These are phyloP conservation scores for Listronotus oregonensis DNA, from an alignment of 1,140 invertebrate genomes.

Conservation along the genomic window DNA sequence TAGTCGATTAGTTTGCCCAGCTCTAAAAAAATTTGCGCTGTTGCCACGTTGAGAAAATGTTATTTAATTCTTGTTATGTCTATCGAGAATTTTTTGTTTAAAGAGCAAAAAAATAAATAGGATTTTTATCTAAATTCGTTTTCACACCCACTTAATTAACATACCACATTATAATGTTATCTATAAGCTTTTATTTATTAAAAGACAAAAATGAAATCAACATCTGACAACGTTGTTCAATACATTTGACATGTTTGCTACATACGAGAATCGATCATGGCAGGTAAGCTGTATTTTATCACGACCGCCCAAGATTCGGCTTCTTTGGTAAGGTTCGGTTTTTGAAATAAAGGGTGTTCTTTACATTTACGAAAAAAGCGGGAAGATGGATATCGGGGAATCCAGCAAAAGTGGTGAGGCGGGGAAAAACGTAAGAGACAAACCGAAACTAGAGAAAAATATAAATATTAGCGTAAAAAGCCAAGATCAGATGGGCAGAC, in stretches of 20 bases:
- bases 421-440: neutral
- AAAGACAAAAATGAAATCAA: too few relatives aligned
- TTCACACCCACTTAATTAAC: too few relatives aligned
- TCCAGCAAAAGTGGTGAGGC: neutral
- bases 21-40: too few relatives aligned
- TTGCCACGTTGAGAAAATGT: too few relatives aligned
- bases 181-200: too few relatives aligned
- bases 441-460: neutral
- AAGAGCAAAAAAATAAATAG: too few relatives aligned
- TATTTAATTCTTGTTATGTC: too few relatives aligned
- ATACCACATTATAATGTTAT: too few relatives aligned
- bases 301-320: neutral
- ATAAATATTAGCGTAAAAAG: too few relatives aligned
- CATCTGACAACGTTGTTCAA: neutral
- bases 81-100: too few relatives aligned
- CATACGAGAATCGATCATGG: constrained; percentile 8
- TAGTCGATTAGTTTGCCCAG: too few relatives aligned
- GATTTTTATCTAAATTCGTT: too few relatives aligned
- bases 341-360: constrained; percentile 1
- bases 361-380: constrained; percentile 12
- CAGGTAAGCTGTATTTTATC: neutral
- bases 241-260: constrained; percentile 4
- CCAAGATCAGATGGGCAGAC: neutral
- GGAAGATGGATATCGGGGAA: constrained; percentile 1
- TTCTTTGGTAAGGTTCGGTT: neutral